Conservation (phyloP, 2,888 invertebrate species). For the Arrhopalites spinosus region DNA sequence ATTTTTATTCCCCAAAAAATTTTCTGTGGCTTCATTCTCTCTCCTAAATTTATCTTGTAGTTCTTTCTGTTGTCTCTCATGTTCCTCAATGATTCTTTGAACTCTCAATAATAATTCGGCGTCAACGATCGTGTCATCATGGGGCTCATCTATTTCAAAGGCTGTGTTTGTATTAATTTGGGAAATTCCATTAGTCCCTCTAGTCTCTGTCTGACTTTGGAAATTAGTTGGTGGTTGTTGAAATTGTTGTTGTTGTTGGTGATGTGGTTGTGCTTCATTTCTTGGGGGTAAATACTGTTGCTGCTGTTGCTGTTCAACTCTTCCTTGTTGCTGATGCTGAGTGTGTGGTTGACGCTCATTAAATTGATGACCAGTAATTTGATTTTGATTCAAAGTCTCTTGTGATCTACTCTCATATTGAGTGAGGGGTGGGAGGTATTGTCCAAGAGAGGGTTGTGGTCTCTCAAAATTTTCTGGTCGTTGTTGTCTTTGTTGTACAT, state of each 20-base stretch:
- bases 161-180: conserved; percentile 9
- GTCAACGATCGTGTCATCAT: conserved; percentile 53
- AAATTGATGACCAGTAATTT: neutral
- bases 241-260: conserved; percentile 22
- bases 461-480: conserved; percentile 3
- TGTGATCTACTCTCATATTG: no score
- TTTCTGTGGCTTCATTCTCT: conserved; percentile 39
- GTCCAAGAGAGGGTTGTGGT: conserved; percentile 11
- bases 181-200: neutral
- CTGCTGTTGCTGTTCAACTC: conserved; percentile 29
- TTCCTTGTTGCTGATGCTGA: conserved; percentile 12
- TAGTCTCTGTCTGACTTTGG: neutral
- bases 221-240: conserved; percentile 13
- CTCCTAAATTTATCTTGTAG: conserved; percentile 42
- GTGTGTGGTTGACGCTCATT: neutral
- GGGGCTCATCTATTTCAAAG: conserved; percentile 49
- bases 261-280: conserved; percentile 20
- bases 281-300: conserved; percentile 27
- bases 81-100: conserved; percentile 55
- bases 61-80: conserved; percentile 52
- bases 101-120: conserved; percentile 51
- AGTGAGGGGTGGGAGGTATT: neutral
- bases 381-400: neutral
- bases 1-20: neutral
- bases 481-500: conserved; percentile 13